Evolutionary conservation across 2,797 vertebrate species (phyloP), one percentile per base, ranked within the genome.

Genomic region (Ctenosaura bakeri): DNA sequence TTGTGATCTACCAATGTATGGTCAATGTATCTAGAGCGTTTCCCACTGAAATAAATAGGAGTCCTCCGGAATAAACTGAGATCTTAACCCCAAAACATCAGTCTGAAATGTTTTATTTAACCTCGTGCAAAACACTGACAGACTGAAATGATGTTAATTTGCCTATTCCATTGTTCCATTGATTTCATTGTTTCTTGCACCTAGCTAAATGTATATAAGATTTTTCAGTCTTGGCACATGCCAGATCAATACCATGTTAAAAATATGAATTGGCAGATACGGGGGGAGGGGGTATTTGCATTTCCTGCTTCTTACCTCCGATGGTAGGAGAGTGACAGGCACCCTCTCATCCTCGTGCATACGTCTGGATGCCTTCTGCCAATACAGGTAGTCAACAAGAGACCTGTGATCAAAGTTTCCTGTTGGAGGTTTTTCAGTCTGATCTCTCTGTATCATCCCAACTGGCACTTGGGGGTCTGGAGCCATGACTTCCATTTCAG

Each of bases 371-470:
- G 99, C 98, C 95, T 99, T 99, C 96, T 99, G 98, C 99, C 98
- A 99, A 95, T 99, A 99, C 95, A 99, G 96, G 92, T 99, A 99
- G 90, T 98, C 99, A 59, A 99, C 98, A 73, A 99, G 97, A 6
- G 98, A 99, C 89, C 98, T 97, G 96, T 99, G 99, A 95, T 99
- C 98, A 0, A 99, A 99, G 52, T 97, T 97, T 73, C 99, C 99
- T 0, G 99, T 99, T 0, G 99, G 99, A 1, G 97, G 38, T 95
- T 99, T 99, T 89, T 98, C 98, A 0, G 99, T 99, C 96, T 99
- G 99, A 96, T 99, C 98, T 92, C 94, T 98, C 95, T 99, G 99
- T 96, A 99, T 98, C 98, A 99, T 98, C 29, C 99, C 99, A 3
- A 97, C 98, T 0, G 99, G 99, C 32, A 99, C 97, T 69, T 93